These are phyloP conservation scores for Sarotherodon lohbergeri DNA, from an alignment of 2,113 vertebrate genomes.

Conservation along the genomic window DNA sequence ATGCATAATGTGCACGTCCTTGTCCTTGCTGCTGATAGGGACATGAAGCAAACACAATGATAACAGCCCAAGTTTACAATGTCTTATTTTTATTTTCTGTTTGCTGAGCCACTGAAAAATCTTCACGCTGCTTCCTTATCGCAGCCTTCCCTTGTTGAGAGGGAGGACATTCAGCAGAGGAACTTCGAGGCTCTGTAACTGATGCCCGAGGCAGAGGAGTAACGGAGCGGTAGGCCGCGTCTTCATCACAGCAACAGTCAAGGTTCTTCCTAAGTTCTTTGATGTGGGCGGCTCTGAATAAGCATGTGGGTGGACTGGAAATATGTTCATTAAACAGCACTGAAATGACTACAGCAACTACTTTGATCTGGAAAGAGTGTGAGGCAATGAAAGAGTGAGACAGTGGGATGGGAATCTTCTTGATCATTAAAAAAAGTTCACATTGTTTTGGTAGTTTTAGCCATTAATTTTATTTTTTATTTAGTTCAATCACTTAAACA, in stretches of 20 bases:
- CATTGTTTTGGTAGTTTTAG: not conserved
- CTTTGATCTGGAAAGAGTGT: conserved; percentile 39
- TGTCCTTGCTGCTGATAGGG: not conserved
- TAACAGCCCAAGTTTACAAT: not conserved
- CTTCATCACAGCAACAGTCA: conserved; percentile 37
- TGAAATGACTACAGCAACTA: conserved; percentile 25
- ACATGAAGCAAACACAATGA: not conserved
- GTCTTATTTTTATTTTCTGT: not conserved
- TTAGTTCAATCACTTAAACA: not conserved
- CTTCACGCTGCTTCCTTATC: not conserved
- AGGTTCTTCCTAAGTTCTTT: conserved; percentile 48
- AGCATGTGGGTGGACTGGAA: conserved; percentile 55
- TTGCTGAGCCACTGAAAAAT: not conserved
- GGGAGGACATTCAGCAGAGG: not conserved
- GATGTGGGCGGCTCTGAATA: conserved; percentile 56
- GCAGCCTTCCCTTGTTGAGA: not conserved
- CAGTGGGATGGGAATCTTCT: not conserved
- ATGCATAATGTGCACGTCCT: not conserved
- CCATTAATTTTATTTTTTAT: not conserved
- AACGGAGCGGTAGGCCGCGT: not conserved
- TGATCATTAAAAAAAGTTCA: conserved; percentile 17
- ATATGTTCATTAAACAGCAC: conserved; percentile 60
- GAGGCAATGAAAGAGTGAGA: not conserved
- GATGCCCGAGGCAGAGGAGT: not conserved
- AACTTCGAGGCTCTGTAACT: not conserved